These are phyloP conservation scores for Drosophila melanica DNA, from an alignment of 1,140 invertebrate species.

Conservation along the genomic window DNA sequence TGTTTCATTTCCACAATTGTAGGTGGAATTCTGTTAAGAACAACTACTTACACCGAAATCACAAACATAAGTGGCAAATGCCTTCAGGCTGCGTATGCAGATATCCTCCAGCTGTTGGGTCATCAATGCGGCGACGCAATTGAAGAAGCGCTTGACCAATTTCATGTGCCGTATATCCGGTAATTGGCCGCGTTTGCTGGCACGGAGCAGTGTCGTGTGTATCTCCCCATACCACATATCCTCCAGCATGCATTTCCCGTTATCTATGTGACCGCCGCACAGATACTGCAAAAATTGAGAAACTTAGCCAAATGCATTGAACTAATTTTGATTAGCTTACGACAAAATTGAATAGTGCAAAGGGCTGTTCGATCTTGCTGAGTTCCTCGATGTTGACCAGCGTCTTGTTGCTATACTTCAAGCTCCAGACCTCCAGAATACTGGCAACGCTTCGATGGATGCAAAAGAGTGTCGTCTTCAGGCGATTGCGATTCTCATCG, in stretches of 20 bases:
- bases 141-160: constrained; percentile 91
- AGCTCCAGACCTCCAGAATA: constrained; percentile 92
- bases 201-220: constrained; percentile 88
- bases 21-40: background rate
- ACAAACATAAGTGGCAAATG: constrained; percentile 91
- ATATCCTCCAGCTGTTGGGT: constrained; percentile 92
- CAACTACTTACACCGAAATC: constrained; percentile 88
- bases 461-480: constrained; percentile 88
- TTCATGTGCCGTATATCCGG: constrained; percentile 88
- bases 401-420: constrained; percentile 79
- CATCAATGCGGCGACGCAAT: constrained; percentile 94
- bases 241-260: constrained; percentile 85
- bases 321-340: constrained; percentile 52
- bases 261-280: constrained; percentile 85
- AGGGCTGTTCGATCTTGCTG: constrained; percentile 85
- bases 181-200: constrained; percentile 90
- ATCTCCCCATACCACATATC: constrained; percentile 87
- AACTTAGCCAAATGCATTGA: background rate
- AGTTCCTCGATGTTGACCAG: constrained; percentile 85
- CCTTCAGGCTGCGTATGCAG: constrained; percentile 91
- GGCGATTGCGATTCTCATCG: constrained; percentile 84
- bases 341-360: constrained; percentile 87
- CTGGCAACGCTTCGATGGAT: constrained; percentile 93
- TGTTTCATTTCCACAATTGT: background rate
- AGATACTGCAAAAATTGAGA: constrained; percentile 67